These are phyloP conservation scores for Graptemys geographica DNA, from an alignment of 2,797 vertebrate species.

Conservation along the genomic window DNA sequence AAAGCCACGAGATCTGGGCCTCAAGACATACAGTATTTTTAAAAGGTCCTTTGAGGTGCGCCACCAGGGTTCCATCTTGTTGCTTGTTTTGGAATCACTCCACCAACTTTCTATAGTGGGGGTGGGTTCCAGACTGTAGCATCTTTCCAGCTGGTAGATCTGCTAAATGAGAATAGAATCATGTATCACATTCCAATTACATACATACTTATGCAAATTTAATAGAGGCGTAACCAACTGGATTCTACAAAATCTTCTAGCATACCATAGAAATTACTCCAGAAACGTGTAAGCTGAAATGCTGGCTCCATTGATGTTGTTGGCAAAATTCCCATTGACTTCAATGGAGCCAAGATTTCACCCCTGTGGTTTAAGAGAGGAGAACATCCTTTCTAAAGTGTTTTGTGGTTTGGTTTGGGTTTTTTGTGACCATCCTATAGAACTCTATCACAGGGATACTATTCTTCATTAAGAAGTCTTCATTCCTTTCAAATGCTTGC, in stretches of 20 bases:
- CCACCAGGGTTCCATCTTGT: not conserved
- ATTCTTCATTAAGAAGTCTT: not conserved
- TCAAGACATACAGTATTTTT: not conserved
- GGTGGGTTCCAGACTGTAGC: not conserved
- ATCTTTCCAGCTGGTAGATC: not conserved
- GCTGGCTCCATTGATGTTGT: not conserved
- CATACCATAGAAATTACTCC: not conserved
- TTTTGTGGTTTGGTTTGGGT: not conserved
- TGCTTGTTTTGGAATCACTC: not conserved
- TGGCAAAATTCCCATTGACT: not conserved
- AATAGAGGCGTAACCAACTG: not conserved
- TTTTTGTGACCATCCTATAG: not conserved
- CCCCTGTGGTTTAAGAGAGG: accelerated
- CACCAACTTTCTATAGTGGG: not conserved
- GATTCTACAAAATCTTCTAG: not conserved
- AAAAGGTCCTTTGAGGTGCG: not conserved
- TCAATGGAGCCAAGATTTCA: accelerated
- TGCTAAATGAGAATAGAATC: not conserved
- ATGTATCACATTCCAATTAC: not conserved
- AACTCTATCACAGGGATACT: not conserved
- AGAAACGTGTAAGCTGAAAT: not conserved
- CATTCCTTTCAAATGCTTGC: not conserved
- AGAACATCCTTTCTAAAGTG: not conserved
- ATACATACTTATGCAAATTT: not conserved
- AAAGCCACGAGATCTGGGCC: not conserved